These are phyloP conservation scores for Drosophila leonis DNA, from an alignment of 2,888 invertebrate species.

Conservation along the genomic window DNA sequence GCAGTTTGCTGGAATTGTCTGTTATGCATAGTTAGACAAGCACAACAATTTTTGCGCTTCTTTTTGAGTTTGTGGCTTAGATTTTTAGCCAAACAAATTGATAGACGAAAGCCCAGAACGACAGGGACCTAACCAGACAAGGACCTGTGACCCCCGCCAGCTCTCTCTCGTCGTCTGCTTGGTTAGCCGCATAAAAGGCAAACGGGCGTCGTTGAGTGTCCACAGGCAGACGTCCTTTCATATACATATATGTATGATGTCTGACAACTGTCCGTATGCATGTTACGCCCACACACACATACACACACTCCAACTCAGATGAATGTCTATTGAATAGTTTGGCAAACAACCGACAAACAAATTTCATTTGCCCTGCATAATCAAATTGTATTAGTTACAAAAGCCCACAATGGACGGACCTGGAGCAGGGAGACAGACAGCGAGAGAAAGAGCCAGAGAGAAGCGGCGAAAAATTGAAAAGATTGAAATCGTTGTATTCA, in stretches of 20 bases:
- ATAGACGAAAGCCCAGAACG: slow-evolving; percentile 31
- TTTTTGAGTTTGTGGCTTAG: slow-evolving; percentile 33
- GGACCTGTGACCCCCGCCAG: slow-evolving; percentile 1
- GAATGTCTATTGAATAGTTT: slow-evolving; percentile 67
- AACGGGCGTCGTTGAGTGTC: slow-evolving; percentile 34
- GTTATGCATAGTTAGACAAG: slow-evolving; percentile 15
- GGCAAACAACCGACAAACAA: slow-evolving; percentile 75
- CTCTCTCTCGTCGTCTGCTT: slow-evolving; percentile 1
- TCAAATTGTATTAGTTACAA: slow-evolving; percentile 75
- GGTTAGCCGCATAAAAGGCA: slow-evolving; percentile 52
- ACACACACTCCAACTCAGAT: slow-evolving; percentile 13
- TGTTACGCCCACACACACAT: slow-evolving; percentile 24
- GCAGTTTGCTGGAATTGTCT: slow-evolving; percentile 17
- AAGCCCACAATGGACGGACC: slow-evolving; percentile 40
- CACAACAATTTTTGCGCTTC: slow-evolving; percentile 22
- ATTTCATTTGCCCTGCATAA: slow-evolving; percentile 70
- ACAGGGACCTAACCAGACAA: slow-evolving; percentile 26
- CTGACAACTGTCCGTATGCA: slow-evolving; percentile 56
- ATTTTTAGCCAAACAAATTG: slow-evolving; percentile 52
- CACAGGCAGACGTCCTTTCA: slow-evolving; percentile 35
- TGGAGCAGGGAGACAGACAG: slow-evolving; percentile 5
- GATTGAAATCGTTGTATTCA: slow-evolving; percentile 64
- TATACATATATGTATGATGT: slow-evolving; percentile 49
- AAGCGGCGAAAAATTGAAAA: slow-evolving; percentile 55
- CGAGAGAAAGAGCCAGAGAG: slow-evolving; percentile 8